phyloP scores from a whole-genome alignment of 2,797 vertebrate species.

The Anabas testudineus region DNA sequence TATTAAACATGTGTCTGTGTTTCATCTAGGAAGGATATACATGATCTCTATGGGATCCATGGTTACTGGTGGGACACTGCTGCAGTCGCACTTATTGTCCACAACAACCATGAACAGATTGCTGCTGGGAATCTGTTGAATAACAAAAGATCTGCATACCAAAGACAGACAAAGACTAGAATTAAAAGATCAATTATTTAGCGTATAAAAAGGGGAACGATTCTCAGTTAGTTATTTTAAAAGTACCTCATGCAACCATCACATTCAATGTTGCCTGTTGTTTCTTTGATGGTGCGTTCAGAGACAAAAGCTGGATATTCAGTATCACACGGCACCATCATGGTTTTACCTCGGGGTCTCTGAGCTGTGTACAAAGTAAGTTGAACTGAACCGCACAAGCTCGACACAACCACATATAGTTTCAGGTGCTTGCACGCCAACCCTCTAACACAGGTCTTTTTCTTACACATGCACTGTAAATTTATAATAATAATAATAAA shows the following conservation, averaged over 20 bases:
- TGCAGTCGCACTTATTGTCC: conserved; percentile 95
- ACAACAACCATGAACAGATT: conserved; percentile 99
- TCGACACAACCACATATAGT: neutral
- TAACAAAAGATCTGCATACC: conserved; percentile 94
- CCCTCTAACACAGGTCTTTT: neutral
- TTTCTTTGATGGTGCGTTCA: conserved; percentile 98
- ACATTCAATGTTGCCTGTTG: conserved; percentile 94
- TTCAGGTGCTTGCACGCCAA: neutral
- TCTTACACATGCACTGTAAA: neutral
- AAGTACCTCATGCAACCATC: conserved; percentile 95
- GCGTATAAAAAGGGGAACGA: too few relatives aligned
- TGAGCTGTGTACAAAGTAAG: conserved; percentile 84
- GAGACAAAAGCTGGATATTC: conserved; percentile 99
- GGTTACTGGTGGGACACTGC: conserved; percentile 88
- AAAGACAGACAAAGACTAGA: conserved; percentile 33
- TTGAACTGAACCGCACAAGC: neutral
- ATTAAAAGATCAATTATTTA: neutral
- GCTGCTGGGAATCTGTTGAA: conserved; percentile 99
- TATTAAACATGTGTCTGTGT: neutral
- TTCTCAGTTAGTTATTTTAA: too few relatives aligned
- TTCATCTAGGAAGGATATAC: conserved; percentile 92
- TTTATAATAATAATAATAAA: neutral
- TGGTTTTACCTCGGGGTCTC: conserved; percentile 88
- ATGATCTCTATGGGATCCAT: conserved; percentile 98
- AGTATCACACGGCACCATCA: conserved; percentile 96